phyloP scores from a whole-genome alignment of 1,140 invertebrate species.

The Eubasilissa regina region DNA sequence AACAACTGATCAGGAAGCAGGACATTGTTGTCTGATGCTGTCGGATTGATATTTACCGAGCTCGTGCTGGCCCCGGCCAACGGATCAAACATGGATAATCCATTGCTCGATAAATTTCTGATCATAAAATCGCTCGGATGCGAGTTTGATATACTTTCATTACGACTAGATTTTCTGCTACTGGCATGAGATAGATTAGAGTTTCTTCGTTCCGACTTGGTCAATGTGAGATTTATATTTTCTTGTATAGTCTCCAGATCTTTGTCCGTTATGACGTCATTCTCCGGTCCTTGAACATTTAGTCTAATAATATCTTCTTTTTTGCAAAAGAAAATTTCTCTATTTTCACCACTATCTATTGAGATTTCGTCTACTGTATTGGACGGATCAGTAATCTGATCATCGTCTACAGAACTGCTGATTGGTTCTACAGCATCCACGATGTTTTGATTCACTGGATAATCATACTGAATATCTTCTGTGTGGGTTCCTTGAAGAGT shows the following conservation, averaged over 20 bases:
- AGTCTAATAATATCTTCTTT: conserved; percentile 46
- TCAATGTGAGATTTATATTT: conserved; percentile 28
- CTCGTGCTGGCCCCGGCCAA: conserved; percentile 62
- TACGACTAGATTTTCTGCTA: conserved; percentile 66
- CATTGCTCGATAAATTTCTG: conserved; percentile 69
- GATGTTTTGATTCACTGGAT: too few species aligned
- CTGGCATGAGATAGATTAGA: conserved; percentile 50
- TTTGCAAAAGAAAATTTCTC: conserved; percentile 64
- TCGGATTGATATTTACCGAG: conserved; percentile 48
- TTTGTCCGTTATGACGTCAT: conserved; percentile 41
- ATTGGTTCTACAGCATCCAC: too few species aligned
- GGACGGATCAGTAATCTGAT: background rate
- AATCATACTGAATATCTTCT: conserved; percentile 2
- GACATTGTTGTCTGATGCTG: conserved; percentile 62
- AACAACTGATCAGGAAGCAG: conserved; percentile 67
- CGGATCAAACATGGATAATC: conserved; percentile 71
- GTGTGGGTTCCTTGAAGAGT: conserved; percentile 63
- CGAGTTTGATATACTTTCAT: conserved; percentile 60
- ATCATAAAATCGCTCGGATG: conserved; percentile 63
- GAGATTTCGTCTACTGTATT: background rate
- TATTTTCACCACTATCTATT: background rate
- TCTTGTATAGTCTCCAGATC: conserved; percentile 40
- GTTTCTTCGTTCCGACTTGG: conserved; percentile 54
- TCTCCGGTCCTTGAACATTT: conserved; percentile 30
- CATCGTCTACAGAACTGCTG: background rate